Base-by-base conservation (phyloP, 1,140 invertebrate genomes). In the Contarinia nasturtii region DNA sequence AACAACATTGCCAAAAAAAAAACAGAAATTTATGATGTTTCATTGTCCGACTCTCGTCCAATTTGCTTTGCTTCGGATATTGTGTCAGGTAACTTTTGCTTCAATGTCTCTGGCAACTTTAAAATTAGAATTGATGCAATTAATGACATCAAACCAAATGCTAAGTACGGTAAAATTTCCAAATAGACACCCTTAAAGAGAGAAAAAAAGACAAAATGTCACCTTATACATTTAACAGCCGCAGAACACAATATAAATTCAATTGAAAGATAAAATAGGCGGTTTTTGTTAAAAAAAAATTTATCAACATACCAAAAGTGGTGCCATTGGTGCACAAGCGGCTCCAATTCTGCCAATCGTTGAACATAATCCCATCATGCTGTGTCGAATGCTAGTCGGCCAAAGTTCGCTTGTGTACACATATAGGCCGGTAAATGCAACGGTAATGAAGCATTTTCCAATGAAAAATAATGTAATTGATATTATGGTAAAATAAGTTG, bases 391-490 rank as follows among this genome's bases (percentile, higher is more conserved):
- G 44, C 67, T 67, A 10, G 81, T 84, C 12, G 81, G 81, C 60
- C 80, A 84, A 59, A 83, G 65, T 63, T 84, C 81, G 15, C 77
- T 70, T 2, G 79, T 79, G 52, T 76, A 79, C 51, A 83, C 70
- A 61, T 81, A 82, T 8, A 79, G 61, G 14, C 76, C 71, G 50
- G 76, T 75, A 58, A 82, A 82, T 0, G 79, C 74, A 53, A 73
- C 71, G 10, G 79, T 77, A 45, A 80, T 80, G 20, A 75, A 72
- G 57, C 78, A 75, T 65, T 86, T 87, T n/a, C 85, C 85, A 15
- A 75, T 55, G 47, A 88, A 68, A 57, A 79, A 84, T 14, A 43
- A 8, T 8, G 20, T 18, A 7, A 43, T 20, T 7, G 17, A 7
- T n/a, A 44, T 4, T 11, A 15, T 33, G 12, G 8, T 14, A 19